These are phyloP conservation scores for Pipistrellus pygmaeus DNA, from an alignment of 2,797 vertebrate genomes.

Conservation along the genomic window DNA sequence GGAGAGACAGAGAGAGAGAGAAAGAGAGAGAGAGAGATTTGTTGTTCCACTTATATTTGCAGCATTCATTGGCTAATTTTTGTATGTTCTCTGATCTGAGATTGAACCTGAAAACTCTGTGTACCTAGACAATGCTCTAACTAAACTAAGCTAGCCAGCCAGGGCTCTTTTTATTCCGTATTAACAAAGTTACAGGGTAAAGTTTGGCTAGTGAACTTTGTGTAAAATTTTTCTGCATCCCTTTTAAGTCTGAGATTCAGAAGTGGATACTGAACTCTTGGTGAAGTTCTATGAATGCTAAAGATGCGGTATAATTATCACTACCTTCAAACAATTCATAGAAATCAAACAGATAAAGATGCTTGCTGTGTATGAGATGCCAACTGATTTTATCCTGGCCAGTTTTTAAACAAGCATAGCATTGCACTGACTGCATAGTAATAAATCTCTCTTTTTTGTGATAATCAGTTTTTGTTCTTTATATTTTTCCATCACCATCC, in stretches of 20 bases:
- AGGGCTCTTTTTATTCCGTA: background rate
- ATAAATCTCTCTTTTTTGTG: background rate
- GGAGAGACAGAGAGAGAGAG: rapidly evolving
- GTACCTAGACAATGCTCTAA: background rate
- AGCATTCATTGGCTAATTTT: background rate
- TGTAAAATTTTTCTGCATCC: background rate
- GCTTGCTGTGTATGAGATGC: slow-evolving; percentile 44
- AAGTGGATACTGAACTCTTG: background rate
- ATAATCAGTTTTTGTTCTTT: background rate
- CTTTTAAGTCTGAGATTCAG: slow-evolving; percentile 50
- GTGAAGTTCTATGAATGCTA: background rate
- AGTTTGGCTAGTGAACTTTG: background rate
- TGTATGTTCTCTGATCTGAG: background rate
- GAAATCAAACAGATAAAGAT: slow-evolving; percentile 24
- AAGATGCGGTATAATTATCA: background rate
- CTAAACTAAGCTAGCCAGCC: background rate
- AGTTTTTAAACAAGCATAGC: slow-evolving; percentile 30
- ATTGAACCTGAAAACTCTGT: background rate
- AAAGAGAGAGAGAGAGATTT: background rate
- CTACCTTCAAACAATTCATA: slow-evolving; percentile 53
- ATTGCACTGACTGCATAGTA: background rate
- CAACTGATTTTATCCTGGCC: slow-evolving; percentile 43
- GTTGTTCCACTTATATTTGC: background rate
- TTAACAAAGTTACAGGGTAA: background rate
- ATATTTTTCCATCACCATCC: background rate